phyloP scores from a whole-genome alignment of 2,113 vertebrate species.

The Vimba vimba region DNA sequence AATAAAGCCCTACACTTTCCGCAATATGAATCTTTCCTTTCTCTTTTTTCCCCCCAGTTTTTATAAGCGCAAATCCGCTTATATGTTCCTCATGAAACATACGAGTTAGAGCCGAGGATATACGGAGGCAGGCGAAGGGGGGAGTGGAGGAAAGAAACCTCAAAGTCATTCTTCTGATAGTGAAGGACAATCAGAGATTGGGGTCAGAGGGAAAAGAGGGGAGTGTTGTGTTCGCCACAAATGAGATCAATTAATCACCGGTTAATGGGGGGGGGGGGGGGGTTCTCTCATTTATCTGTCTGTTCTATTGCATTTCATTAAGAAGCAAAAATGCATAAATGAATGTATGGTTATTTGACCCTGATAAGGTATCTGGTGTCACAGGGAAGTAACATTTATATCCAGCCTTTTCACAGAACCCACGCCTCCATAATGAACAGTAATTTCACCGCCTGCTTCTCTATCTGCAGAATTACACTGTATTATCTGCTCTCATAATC shows the following conservation, averaged over 20 bases:
- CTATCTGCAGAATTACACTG: neutral
- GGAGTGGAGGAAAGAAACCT: slow-evolving; percentile 66
- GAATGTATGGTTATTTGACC: slow-evolving; percentile 61
- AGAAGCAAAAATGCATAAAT: slow-evolving; percentile 63
- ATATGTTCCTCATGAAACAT: slow-evolving; percentile 67
- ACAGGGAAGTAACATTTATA: slow-evolving; percentile 15
- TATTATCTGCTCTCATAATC: neutral
- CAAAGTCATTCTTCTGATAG: slow-evolving; percentile 72
- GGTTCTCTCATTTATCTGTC: slow-evolving; percentile 68
- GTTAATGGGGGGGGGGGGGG: slow-evolving; percentile 72
- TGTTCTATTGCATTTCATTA: slow-evolving; percentile 69
- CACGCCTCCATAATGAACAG: neutral
- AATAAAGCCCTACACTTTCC: slow-evolving; percentile 74
- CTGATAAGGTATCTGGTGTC: slow-evolving; percentile 49
- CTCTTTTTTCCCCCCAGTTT: slow-evolving; percentile 47
- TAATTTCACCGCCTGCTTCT: neutral
- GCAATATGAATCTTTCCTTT: slow-evolving; percentile 65
- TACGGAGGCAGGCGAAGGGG: slow-evolving; percentile 61
- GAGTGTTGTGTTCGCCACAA: slow-evolving; percentile 67
- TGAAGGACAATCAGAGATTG: slow-evolving; percentile 74
- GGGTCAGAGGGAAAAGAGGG: slow-evolving; percentile 71
- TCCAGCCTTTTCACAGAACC: neutral
- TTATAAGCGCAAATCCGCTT: slow-evolving; percentile 79
- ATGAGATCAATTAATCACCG: slow-evolving; percentile 78
- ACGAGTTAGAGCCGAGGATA: slow-evolving; percentile 45